Evolutionary conservation across 2,888 invertebrate species (phyloP).

Genomic region (Dryobotodes eremita): DNA sequence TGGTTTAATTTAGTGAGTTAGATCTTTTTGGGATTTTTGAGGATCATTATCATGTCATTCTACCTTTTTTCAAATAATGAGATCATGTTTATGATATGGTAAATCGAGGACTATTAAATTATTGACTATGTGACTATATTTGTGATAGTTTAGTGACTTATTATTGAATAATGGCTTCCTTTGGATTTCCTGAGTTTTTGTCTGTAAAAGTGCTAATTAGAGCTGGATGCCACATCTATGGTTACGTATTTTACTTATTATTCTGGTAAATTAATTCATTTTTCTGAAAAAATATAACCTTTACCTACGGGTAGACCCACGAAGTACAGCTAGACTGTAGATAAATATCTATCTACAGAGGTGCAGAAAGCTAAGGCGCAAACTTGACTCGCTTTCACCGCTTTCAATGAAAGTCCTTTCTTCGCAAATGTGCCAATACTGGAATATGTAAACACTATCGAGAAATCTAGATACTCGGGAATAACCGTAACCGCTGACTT

Average conservation of each 20-base stretch:
- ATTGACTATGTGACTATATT: background rate
- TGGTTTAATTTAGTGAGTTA: constrained; percentile 10
- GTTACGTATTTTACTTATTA: background rate
- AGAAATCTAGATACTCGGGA: constrained; percentile 41
- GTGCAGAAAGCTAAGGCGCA: constrained; percentile 24
- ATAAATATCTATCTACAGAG: constrained; percentile 14
- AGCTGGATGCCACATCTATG: background rate
- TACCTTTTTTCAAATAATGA: background rate
- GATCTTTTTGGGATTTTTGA: background rate
- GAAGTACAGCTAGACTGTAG: background rate
- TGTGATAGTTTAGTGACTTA: background rate
- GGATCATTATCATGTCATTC: background rate
- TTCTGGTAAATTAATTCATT: background rate
- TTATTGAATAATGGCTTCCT: background rate
- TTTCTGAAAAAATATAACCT: background rate
- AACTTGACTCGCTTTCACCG: constrained; percentile 46
- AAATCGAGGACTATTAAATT: background rate
- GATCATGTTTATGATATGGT: background rate
- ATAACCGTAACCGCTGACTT: background rate
- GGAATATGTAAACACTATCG: constrained; percentile 48
- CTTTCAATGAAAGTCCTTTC: constrained; percentile 55
- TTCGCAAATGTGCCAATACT: constrained; percentile 47
- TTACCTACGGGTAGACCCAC: background rate
- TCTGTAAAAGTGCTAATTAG: background rate
- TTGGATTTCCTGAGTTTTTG: background rate